Evolutionary conservation across 2,113 vertebrate species (phyloP), one percentile per base, ranked within the genome.

Genomic region (Paedocypris sp.): DNA sequence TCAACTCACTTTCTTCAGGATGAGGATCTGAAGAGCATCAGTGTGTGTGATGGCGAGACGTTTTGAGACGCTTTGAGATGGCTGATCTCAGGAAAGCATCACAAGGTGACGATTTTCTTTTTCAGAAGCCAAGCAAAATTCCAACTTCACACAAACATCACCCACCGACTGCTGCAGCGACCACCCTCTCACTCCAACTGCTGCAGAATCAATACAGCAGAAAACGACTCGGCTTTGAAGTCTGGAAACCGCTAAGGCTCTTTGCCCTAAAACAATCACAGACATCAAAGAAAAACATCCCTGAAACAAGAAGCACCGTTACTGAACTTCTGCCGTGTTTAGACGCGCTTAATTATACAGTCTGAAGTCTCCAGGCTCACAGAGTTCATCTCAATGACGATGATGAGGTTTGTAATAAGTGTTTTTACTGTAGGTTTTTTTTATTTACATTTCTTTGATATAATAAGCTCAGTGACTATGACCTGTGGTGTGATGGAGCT

Each of bases 1-100:
- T 74, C 71, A 79, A 75, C 70, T 76, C 75, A 72, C 56, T 66
- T 63, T 56, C 62, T 25, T 29, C 63, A 41, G n/a, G 15, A 32
- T 42, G 25, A 31, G 3, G 5, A 45, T 23, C 35, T 36, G 12
- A 58, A 43, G 3, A 19, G 20, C 19, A 6, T 57, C 11, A 13
- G 47, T 26, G 19, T 15, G 25, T 19, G 16, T 31, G 23, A 35
- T 18, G 20, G 25, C 36, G 33, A n/a, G n/a, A n/a, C n/a, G n/a
- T n/a, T n/a, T n/a, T n/a, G n/a, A n/a, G n/a, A n/a, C n/a, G n/a
- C n/a, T n/a, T n/a, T n/a, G n/a, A n/a, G n/a, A n/a, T n/a, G n/a
- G n/a, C n/a, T n/a, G n/a, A n/a, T n/a, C n/a, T n/a, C n/a, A n/a
- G n/a, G n/a, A n/a, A n/a, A n/a, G n/a, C n/a, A n/a, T n/a, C n/a